A percentile compares a stretch with the other conserved stretches of the same genome.
Conservation (phyloP, 37 sponge, comb jelly and placozoan species). For the Axinella damicornis region DNA sequence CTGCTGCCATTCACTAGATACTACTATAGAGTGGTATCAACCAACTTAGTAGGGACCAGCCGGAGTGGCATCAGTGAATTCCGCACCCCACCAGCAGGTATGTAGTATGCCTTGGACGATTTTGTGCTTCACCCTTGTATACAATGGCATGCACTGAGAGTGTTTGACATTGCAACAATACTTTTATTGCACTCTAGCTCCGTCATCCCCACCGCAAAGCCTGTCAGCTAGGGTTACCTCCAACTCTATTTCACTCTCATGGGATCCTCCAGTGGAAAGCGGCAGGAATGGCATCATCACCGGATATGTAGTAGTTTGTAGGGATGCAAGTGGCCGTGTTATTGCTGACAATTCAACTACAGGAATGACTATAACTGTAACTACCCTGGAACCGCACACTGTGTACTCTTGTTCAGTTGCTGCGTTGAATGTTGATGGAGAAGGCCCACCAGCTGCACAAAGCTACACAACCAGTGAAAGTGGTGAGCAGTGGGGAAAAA, state of each 20-base stretch:
- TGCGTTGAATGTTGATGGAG: conserved; percentile 12
- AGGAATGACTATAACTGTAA: too few relatives aligned
- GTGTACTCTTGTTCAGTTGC: conserved; percentile 1
- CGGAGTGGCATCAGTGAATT: neutral
- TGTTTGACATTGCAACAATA: too few relatives aligned
- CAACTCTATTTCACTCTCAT: too few relatives aligned
- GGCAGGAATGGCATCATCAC: conserved; percentile 24
- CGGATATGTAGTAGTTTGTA: neutral
- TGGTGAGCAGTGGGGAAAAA: too few relatives aligned
- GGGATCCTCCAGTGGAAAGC: neutral
- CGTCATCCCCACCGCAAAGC: conserved; percentile 2
- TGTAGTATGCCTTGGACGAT: neutral
- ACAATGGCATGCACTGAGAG: too few relatives aligned
- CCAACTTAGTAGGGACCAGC: neutral
- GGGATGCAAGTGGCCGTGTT: neutral
- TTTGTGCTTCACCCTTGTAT: neutral
- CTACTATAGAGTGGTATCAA: conserved; percentile 29
- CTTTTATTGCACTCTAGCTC: neutral
- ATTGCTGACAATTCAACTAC: too few relatives aligned
- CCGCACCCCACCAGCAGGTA: conserved; percentile 22
- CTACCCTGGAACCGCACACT: too few relatives aligned
- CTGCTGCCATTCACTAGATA: conserved; percentile 20
- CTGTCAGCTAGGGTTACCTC: neutral
- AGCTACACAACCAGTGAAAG: conserved; percentile 20
- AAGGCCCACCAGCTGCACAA: neutral